phyloP scores from a whole-genome alignment of 2,888 invertebrate species.

The Polydesmus complanatus region DNA sequence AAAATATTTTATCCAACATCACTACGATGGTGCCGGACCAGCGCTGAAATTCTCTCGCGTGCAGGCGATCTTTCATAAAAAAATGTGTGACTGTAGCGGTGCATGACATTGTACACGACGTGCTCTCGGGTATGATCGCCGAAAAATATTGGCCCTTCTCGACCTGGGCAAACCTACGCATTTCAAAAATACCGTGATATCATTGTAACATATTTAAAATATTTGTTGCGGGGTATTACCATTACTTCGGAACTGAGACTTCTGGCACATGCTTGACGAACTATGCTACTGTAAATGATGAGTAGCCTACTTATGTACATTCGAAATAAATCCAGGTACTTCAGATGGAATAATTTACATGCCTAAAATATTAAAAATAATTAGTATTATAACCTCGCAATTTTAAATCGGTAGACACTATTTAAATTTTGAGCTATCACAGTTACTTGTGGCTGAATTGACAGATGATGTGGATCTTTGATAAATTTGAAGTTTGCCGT shows the following conservation, averaged over 20 bases:
- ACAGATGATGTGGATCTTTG: conserved; percentile 13
- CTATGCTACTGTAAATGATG: conserved; percentile 51
- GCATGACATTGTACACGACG: no score
- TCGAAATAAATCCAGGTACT: conserved; percentile 46
- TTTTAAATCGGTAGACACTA: conserved; percentile 23
- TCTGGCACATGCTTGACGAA: conserved; percentile 59
- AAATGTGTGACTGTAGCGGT: conserved; percentile 79
- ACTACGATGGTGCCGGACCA: conserved; percentile 77
- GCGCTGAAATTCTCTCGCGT: conserved; percentile 74
- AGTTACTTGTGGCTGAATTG: no score
- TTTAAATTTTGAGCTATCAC: no score
- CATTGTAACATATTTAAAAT: neutral
- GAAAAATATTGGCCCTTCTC: conserved; percentile 79
- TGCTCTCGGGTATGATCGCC: conserved; percentile 75
- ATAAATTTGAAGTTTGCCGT: conserved; percentile 19
- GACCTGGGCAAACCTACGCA: conserved; percentile 51
- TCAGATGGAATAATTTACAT: conserved; percentile 29
- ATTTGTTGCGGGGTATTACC: conserved; percentile 6
- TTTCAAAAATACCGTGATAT: no score
- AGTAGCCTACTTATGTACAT: conserved; percentile 63
- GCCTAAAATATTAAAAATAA: conserved; percentile 26
- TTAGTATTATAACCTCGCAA: conserved; percentile 27
- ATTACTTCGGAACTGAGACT: conserved; percentile 83
- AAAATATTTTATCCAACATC: conserved; percentile 70
- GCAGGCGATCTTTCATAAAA: conserved; percentile 68